A percentile compares a stretch with the other conserved stretches of the same genome.
Evolutionary conservation across 1,140 invertebrate genomes (phyloP).

Genomic region (Dufourea novaeangliae): DNA sequence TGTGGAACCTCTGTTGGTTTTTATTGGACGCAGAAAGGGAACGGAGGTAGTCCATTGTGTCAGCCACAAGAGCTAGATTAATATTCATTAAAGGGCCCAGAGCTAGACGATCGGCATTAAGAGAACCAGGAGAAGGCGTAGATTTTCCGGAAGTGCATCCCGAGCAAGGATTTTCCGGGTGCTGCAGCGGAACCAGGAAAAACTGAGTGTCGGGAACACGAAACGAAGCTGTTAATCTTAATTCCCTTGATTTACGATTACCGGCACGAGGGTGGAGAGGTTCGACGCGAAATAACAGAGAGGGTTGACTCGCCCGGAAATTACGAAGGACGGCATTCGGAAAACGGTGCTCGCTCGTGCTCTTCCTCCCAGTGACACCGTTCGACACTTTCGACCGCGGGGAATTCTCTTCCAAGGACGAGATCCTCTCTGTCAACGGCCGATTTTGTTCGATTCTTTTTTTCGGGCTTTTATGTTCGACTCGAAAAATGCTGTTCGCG

Average conservation of each 20-base stretch:
- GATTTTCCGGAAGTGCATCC: too few species aligned
- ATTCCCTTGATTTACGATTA: conserved; percentile 31
- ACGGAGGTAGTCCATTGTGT: neutral
- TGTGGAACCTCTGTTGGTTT: neutral
- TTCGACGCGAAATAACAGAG: conserved; percentile 17
- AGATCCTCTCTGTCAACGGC: too few species aligned
- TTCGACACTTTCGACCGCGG: too few species aligned
- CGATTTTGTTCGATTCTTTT: too few species aligned
- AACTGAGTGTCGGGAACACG: neutral
- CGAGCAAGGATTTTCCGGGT: neutral
- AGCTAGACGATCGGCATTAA: neutral
- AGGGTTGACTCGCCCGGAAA: conserved; percentile 18
- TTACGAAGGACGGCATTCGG: conserved; percentile 21
- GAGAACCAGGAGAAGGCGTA: neutral
- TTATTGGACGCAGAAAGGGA: neutral
- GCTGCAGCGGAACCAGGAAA: too few species aligned
- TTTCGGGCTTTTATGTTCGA: too few species aligned
- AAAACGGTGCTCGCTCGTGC: too few species aligned
- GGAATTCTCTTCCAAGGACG: too few species aligned
- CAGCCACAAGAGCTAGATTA: neutral
- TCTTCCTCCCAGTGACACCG: too few species aligned
- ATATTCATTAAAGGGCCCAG: conserved; percentile 10
- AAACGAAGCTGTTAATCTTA: conserved; percentile 33
- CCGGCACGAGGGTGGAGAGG: neutral
- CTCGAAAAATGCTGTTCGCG: too few species aligned